phyloP scores from a whole-genome alignment of 37 sponge, comb jelly and placozoan species.

The Sycon ciliatum region DNA sequence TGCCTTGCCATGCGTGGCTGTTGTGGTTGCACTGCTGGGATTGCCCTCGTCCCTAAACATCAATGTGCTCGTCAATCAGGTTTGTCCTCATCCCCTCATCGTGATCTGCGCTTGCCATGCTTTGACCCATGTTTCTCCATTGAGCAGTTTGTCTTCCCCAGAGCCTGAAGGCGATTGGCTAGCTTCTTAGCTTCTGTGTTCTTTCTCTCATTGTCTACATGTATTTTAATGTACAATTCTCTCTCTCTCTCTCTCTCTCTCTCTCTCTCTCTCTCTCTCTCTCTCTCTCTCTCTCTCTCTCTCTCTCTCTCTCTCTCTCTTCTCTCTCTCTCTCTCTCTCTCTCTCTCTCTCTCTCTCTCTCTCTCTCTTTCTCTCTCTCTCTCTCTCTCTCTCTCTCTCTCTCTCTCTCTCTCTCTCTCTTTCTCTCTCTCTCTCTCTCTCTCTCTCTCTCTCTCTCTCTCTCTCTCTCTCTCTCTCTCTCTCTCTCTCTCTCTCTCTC shows the following conservation, averaged over 20 bases:
- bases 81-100: neutral
- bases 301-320: too few relatives aligned
- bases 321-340: neutral
- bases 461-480: slow-evolving; percentile 5
- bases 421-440: neutral
- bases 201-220: neutral
- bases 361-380: slow-evolving; percentile 8
- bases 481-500: neutral
- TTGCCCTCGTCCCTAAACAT: slow-evolving; percentile 39
- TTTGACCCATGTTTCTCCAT: neutral
- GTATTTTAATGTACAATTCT: neutral
- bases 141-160: neutral
- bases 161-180: neutral
- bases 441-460: neutral
- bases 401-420: neutral
- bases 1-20: too few relatives aligned
- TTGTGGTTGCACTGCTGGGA: slow-evolving; percentile 36
- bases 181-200: too few relatives aligned
- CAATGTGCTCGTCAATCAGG: slow-evolving; percentile 43
- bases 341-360: neutral
- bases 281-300: too few relatives aligned
- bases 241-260: neutral
- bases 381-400: neutral
- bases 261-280: neutral
- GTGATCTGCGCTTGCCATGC: neutral